phyloP scores from a whole-genome alignment of 2,113 vertebrate species.

The Hoplias malabaricus region DNA sequence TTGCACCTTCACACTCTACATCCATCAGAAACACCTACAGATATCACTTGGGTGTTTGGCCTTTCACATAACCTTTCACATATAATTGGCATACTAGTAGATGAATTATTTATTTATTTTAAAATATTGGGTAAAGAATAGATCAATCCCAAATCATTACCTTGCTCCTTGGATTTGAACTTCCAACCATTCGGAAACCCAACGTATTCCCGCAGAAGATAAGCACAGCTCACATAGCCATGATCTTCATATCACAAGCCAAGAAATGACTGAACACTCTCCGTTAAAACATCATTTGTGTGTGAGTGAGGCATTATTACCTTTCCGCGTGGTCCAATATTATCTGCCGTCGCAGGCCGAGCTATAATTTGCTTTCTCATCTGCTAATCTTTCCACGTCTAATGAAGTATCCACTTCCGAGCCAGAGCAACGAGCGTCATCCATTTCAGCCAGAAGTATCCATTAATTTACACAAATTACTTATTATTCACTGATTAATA shows the following conservation, averaged over 20 bases:
- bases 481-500: constrained; percentile 79
- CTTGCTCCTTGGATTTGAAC: background rate
- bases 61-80: too few relatives aligned
- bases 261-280: constrained; percentile 1
- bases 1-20: too few relatives aligned
- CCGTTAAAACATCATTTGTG: constrained; percentile 20
- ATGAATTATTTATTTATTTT: too few relatives aligned
- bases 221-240: background rate
- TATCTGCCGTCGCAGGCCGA: constrained; percentile 59
- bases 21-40: too few relatives aligned
- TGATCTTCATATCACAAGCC: background rate
- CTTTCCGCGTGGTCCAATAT: background rate
- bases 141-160: too few relatives aligned
- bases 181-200: background rate
- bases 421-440: constrained; percentile 63
- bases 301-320: constrained; percentile 38
- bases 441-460: constrained; percentile 72
- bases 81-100: too few relatives aligned
- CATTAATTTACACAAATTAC: constrained; percentile 73
- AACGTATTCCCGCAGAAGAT: background rate
- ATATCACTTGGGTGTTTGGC: too few relatives aligned
- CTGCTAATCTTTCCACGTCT: constrained; percentile 72
- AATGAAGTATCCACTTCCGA: constrained; percentile 73
- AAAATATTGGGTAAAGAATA: too few relatives aligned
- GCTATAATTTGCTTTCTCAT: constrained; percentile 62